Evolutionary conservation across 2,888 invertebrate genomes (phyloP), one percentile per base, ranked within the genome.

Genomic region (Melanostoma scalare): DNA sequence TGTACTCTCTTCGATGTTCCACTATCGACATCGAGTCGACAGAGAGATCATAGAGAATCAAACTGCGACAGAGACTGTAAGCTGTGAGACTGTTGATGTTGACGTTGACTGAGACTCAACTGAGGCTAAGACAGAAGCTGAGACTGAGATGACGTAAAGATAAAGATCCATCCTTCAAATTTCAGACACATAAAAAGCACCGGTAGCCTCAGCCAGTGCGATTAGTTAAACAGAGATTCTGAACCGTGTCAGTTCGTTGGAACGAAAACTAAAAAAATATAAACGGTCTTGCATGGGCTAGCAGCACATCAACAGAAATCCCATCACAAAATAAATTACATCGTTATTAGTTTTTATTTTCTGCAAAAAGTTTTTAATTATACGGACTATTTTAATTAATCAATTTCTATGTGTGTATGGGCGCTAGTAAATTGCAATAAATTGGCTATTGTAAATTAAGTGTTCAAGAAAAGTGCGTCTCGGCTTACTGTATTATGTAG

Each of bases 151-250:
- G 56, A 69, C 48, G 58, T 58, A 48, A 46, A 53, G 50, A 33
- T 40, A 38, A 75, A 68, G 61, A 79, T 61, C 55, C 42, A 74
- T 82, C 68, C 58, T 48, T 78, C 78, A 74, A 82, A 69, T 30
- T 52, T 42, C 20, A 53, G 33, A 60, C 65, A 60, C 82, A 78
- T 82, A 50, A 63, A 84, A 84, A 84, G 55, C 74, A 63, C 6
- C 72, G 61, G 46, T 63, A 69, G 38, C 42, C 33, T 40, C 69
- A 40, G 38, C 65, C 48, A 61, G 30, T 30, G n/a, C 79, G 75
- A 75, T 79, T 79, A 84, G 84, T 84, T 61, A 71, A 84, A 56
- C 74, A 52, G 67, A 74, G 63, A 69, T 74, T 74, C 60, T 67
- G 71, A 71, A 60, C 71, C 60, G 67, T 55, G 65, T 60, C 46